A percentile compares a stretch with the other conserved stretches of the same genome.
phyloP scores from a whole-genome alignment of 2,888 invertebrate genomes.

The Chymomyza amoena region DNA sequence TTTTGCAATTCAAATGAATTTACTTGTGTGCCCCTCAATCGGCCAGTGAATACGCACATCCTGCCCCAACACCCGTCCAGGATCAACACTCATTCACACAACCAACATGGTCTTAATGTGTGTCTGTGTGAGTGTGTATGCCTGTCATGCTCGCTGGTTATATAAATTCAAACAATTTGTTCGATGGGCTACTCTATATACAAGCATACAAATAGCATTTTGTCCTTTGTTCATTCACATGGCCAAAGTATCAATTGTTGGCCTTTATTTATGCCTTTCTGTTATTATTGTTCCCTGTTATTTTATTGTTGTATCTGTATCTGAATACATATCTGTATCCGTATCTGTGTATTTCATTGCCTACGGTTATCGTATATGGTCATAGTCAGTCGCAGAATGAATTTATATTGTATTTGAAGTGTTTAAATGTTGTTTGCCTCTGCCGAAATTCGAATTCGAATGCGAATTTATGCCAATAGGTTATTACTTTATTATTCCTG shows the following conservation, averaged over 20 bases:
- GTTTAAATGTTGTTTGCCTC: constrained; percentile 42
- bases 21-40: constrained; percentile 26
- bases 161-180: constrained; percentile 58
- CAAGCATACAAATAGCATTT: not conserved
- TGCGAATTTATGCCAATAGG: not conserved
- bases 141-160: not conserved
- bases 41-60: not conserved
- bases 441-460: not conserved
- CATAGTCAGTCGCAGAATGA: constrained; percentile 53
- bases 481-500: not conserved
- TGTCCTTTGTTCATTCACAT: constrained; percentile 28
- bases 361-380: constrained; percentile 52
- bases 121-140: not conserved
- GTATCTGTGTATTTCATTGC: constrained; percentile 50
- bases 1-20: constrained; percentile 72
- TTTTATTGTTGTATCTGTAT: not conserved
- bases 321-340: constrained; percentile 8
- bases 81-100: not conserved
- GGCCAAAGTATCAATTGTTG: constrained; percentile 63
- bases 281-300: constrained; percentile 23
- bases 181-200: constrained; percentile 25
- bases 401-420: constrained; percentile 66
- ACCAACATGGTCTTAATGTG: not conserved
- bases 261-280: constrained; percentile 57
- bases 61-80: not conserved